phyloP scores from a whole-genome alignment of 2,113 vertebrate genomes.

The Silurus asotus region DNA sequence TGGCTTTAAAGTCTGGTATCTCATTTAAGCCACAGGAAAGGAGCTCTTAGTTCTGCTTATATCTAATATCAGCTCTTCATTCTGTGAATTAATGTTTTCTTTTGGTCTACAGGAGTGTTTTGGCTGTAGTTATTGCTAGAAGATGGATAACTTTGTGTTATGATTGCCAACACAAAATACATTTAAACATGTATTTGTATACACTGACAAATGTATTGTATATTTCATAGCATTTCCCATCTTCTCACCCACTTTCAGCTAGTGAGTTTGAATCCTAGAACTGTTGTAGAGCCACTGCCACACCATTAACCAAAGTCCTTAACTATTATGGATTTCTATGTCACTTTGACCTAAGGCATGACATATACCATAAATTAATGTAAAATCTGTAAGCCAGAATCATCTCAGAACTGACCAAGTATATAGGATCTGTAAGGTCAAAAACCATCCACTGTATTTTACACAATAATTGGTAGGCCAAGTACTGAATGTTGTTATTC shows the following conservation, averaged over 20 bases:
- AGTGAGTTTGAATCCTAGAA: background rate
- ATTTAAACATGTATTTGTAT: background rate
- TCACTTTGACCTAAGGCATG: background rate
- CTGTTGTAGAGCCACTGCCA: background rate
- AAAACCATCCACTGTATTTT: background rate
- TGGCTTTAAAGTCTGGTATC: constrained; percentile 45
- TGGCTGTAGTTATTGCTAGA: constrained; percentile 37
- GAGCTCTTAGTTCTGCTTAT: constrained; percentile 3
- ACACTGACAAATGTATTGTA: background rate
- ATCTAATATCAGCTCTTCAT: constrained; percentile 6
- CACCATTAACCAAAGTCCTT: background rate
- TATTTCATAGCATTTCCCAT: background rate
- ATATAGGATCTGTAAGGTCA: background rate
- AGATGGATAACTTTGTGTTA: background rate
- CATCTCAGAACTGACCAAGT: background rate
- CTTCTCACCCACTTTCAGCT: background rate
- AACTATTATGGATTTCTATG: background rate
- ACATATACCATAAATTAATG: background rate
- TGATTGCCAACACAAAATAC: background rate
- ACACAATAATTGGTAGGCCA: background rate
- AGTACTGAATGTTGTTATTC: too few species aligned
- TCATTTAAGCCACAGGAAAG: background rate
- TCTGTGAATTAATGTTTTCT: constrained; percentile 55
- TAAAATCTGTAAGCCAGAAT: background rate
- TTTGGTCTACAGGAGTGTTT: constrained; percentile 35